A percentile compares a stretch with the other conserved stretches of the same genome.
Conservation (phyloP, 1,140 invertebrate species). For the Arion vulgaris region DNA sequence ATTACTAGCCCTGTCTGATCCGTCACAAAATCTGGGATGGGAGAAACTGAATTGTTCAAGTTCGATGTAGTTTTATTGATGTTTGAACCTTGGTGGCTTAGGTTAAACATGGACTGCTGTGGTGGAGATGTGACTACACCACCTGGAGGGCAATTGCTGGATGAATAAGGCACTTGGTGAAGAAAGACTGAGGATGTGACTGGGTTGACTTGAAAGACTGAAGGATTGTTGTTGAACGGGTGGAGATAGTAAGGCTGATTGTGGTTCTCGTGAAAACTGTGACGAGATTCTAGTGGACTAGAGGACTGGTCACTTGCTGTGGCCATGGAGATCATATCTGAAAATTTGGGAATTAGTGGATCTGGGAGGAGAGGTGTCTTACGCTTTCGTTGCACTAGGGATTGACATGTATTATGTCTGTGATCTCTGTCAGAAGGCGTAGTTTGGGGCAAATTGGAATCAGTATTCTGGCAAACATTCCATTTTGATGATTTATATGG, state of each 20-base stretch:
- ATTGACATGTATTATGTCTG: not conserved
- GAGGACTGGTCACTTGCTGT: not conserved
- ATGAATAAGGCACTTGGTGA: not conserved
- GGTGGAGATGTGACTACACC: not conserved
- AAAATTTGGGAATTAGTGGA: slow-evolving; percentile 29
- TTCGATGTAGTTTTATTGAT: not conserved
- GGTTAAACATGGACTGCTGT: not conserved
- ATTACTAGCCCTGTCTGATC: slow-evolving; percentile 24
- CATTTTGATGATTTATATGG: not conserved
- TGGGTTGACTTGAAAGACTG: not conserved
- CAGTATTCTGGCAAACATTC: not conserved
- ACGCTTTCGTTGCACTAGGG: not conserved
- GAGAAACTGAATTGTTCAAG: not conserved
- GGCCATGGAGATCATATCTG: slow-evolving; percentile 3
- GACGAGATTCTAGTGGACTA: not conserved
- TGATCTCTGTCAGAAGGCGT: not conserved
- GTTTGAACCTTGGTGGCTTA: not conserved
- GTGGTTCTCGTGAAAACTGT: not conserved
- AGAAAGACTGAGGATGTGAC: not conserved
- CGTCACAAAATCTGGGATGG: not conserved
- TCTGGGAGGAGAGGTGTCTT: slow-evolving; percentile 30
- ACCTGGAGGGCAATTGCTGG: not conserved
- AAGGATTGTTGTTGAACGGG: not conserved
- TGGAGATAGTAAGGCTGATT: slow-evolving; percentile 14
- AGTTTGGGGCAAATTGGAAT: not conserved